Evolutionary conservation across 2,113 vertebrate genomes (phyloP).

Genomic region (Chroicocephalus ridibundus): DNA sequence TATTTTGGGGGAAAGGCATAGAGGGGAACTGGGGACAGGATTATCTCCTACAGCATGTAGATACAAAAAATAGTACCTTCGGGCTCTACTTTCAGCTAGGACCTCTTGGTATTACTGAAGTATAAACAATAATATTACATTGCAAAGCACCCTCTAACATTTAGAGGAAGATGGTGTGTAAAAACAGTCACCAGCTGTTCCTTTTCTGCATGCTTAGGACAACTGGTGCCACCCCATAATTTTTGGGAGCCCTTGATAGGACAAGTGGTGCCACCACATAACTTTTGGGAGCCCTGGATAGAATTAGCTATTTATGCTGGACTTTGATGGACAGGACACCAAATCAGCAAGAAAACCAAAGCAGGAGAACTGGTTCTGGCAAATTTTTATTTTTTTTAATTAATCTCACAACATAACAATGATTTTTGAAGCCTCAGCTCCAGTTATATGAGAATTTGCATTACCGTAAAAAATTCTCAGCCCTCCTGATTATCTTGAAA

Average conservation of each 20-base stretch:
- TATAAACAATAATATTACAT: background rate
- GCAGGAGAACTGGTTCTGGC: background rate
- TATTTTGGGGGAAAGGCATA: background rate
- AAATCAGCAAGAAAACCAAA: background rate
- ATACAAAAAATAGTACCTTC: background rate
- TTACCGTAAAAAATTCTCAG: background rate
- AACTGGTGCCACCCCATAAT: background rate
- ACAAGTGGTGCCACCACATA: background rate
- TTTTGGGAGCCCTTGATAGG: background rate
- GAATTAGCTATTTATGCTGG: background rate
- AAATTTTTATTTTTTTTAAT: background rate
- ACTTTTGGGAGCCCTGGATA: background rate
- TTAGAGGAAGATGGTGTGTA: background rate
- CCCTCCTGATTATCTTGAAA: background rate
- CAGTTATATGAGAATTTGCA: background rate
- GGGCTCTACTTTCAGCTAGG: background rate
- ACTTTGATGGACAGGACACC: background rate
- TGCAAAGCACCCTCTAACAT: background rate
- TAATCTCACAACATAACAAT: background rate
- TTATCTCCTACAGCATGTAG: background rate
- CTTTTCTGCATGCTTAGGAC: background rate
- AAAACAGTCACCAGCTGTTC: constrained; percentile 36
- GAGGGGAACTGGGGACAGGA: background rate
- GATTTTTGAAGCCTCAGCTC: background rate
- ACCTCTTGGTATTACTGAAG: background rate